Conservation (phyloP, 37 sponge, comb jelly and placozoan species). For the Chondrosia reniformis region DNA sequence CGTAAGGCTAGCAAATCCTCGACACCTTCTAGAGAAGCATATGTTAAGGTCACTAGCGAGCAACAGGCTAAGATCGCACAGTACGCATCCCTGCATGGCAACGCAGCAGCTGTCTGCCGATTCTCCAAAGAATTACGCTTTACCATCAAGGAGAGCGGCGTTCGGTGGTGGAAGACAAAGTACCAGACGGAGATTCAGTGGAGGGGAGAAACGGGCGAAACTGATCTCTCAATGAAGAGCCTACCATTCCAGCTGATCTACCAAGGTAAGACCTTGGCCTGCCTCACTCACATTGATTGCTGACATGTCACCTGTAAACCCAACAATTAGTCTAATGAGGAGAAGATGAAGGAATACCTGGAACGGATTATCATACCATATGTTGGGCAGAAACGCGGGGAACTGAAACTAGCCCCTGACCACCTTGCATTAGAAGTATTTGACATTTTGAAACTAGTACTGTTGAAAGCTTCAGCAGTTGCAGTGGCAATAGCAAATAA, state of each 20-base stretch:
- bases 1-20: not conserved
- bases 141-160: no score
- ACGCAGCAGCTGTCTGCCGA: not conserved
- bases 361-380: conserved; percentile 1
- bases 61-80: not conserved
- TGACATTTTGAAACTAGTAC: not conserved
- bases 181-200: not conserved
- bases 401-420: conserved; percentile 5
- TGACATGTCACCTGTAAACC: conserved; percentile 4
- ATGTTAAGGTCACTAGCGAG: not conserved
- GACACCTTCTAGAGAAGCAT: not conserved
- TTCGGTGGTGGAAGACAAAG: not conserved
- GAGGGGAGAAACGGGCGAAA: not conserved
- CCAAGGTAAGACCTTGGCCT: conserved; percentile 12
- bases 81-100: not conserved
- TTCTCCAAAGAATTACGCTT: not conserved
- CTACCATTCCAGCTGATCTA: conserved; percentile 16
- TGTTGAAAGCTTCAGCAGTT: conserved; percentile 2
- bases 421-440: conserved; percentile 1
- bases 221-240: not conserved
- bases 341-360: not conserved
- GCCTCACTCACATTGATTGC: conserved; percentile 17
- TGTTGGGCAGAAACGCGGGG: not conserved
- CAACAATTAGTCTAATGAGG: conserved; percentile 3
- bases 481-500: not conserved